A percentile compares a stretch with the other conserved stretches of the same genome.
These are phyloP conservation scores for Dysdera silvatica DNA, from an alignment of 1,140 invertebrate species.

Conservation along the genomic window DNA sequence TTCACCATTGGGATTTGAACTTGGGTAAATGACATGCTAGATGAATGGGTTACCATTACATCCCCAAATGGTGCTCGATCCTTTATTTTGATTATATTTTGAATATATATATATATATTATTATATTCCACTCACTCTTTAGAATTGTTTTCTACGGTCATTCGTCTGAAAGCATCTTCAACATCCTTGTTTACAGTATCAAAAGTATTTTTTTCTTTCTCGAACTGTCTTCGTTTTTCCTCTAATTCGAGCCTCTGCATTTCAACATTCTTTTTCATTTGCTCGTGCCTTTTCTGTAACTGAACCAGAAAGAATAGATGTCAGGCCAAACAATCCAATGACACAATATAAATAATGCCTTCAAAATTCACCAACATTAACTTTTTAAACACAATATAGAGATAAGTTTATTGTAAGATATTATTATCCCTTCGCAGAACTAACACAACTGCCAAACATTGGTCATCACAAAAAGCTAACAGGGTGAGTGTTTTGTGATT, in stretches of 20 bases:
- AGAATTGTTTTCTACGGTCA: slow-evolving; percentile 34
- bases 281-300: slow-evolving; percentile 60
- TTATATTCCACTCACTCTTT: slow-evolving; percentile 34
- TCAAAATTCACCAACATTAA: too few relatives aligned
- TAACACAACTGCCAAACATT: too few relatives aligned
- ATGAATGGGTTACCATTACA: not conserved
- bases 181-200: slow-evolving; percentile 33
- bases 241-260: slow-evolving; percentile 83
- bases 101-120: not conserved
- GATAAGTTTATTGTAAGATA: too few relatives aligned
- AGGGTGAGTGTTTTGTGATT: too few relatives aligned
- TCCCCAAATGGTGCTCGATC: not conserved
- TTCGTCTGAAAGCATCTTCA: slow-evolving; percentile 33
- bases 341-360: too few relatives aligned
- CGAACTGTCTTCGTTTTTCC: slow-evolving; percentile 75
- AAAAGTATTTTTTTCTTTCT: slow-evolving; percentile 61
- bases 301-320: slow-evolving; percentile 39
- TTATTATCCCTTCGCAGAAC: too few relatives aligned
- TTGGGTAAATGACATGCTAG: not conserved
- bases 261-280: slow-evolving; percentile 64
- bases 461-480: too few relatives aligned
- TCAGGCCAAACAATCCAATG: too few relatives aligned
- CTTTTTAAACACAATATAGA: too few relatives aligned
- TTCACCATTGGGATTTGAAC: not conserved
- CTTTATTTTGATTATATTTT: not conserved